phyloP scores from a whole-genome alignment of 2,113 vertebrate genomes.

The Coptodon rendalli region DNA sequence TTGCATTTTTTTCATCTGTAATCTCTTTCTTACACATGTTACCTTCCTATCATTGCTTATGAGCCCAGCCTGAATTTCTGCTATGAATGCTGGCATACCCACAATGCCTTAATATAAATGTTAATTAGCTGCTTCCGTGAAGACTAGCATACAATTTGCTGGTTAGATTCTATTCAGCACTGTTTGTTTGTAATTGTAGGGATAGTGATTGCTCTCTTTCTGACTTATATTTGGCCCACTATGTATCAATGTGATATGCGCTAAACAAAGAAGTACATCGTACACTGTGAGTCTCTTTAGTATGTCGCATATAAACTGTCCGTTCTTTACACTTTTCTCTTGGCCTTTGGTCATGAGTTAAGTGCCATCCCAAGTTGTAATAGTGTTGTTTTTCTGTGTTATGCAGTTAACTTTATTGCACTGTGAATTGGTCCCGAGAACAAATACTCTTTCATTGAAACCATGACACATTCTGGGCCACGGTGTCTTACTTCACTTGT shows the following conservation, averaged over 20 bases:
- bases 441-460: slow-evolving; percentile 5
- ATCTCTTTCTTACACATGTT: neutral
- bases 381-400: neutral
- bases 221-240: neutral
- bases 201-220: neutral
- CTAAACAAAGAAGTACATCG: neutral
- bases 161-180: neutral
- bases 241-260: neutral
- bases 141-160: neutral
- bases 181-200: neutral
- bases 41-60: neutral
- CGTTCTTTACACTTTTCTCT: neutral
- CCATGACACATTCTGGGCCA: slow-evolving; percentile 12
- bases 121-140: neutral
- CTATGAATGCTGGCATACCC: neutral
- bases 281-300: neutral
- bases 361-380: neutral
- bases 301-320: neutral
- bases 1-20: neutral
- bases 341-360: neutral
- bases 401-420: neutral
- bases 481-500: neutral
- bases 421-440: neutral
- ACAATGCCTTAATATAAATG: neutral
- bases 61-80: slow-evolving; percentile 1